Evolutionary conservation across 2,888 invertebrate species (phyloP).

Genomic region (Euproctis similis): DNA sequence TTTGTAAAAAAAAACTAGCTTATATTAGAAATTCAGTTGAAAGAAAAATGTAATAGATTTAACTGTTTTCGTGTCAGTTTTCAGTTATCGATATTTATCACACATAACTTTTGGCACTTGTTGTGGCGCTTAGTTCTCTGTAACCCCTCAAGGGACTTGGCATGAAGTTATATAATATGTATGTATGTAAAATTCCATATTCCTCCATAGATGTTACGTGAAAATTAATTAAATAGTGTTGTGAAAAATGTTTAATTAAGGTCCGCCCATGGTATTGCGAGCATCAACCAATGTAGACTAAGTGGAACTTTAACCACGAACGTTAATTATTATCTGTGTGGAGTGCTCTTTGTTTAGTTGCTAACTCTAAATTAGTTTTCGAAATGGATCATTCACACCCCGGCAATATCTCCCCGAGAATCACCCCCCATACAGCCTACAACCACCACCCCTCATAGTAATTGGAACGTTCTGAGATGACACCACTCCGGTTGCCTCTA

Average conservation of each 20-base stretch:
- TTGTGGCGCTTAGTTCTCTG: no score
- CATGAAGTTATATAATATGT: no score
- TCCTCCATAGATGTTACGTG: no score
- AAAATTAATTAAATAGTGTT: constrained; percentile 21
- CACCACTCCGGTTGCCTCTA: constrained; percentile 69
- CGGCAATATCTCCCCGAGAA: no score
- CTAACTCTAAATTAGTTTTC: constrained; percentile 77
- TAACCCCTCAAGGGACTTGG: no score
- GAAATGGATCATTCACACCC: constrained; percentile 76
- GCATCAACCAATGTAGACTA: constrained; percentile 66
- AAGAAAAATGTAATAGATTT: no score
- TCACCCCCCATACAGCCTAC: constrained; percentile 30
- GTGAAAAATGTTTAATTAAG: constrained; percentile 43
- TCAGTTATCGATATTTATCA: no score
- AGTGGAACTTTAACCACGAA: constrained; percentile 73
- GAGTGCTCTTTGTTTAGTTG: constrained; percentile 77
- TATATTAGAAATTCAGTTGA: no score
- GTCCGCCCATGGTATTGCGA: constrained; percentile 52
- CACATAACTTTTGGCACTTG: no score
- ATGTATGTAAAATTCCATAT: no score
- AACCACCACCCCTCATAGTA: constrained; percentile 50
- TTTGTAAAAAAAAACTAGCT: no score
- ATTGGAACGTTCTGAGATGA: constrained; percentile 75
- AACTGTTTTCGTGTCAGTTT: no score
- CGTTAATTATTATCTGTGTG: constrained; percentile 76